phyloP scores from a whole-genome alignment of 2,113 vertebrate species.

The Pseudorasbora parva region DNA sequence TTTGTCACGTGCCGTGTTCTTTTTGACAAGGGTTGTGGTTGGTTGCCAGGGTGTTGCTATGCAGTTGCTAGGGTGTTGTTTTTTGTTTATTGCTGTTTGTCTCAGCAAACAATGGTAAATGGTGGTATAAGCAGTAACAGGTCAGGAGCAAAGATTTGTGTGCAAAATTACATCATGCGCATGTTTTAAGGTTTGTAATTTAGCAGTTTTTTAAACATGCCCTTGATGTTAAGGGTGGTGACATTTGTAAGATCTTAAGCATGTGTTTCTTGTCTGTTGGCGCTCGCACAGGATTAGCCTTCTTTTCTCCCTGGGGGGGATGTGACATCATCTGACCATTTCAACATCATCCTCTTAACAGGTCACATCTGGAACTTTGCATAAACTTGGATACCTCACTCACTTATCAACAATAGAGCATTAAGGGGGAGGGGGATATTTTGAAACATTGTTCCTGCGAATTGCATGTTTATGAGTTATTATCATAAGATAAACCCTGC shows the following conservation, averaged over 20 bases:
- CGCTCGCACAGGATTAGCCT: background rate
- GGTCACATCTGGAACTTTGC: slow-evolving; percentile 57
- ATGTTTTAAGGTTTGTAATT: slow-evolving; percentile 4
- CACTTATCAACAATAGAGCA: slow-evolving; percentile 49
- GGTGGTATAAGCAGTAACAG: background rate
- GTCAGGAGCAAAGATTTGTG: background rate
- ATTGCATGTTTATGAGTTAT: background rate
- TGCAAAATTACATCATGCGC: background rate
- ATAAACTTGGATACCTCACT: slow-evolving; percentile 29
- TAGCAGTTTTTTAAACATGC: background rate
- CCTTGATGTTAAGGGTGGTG: background rate
- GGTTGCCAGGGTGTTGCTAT: background rate
- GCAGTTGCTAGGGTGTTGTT: slow-evolving; percentile 5
- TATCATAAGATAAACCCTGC: background rate
- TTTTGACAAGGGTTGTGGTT: background rate
- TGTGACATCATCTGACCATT: slow-evolving; percentile 49
- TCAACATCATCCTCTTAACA: background rate
- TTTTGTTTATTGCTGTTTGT: background rate
- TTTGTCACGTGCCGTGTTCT: background rate
- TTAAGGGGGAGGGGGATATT: background rate
- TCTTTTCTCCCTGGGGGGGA: slow-evolving; percentile 7
- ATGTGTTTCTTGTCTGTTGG: slow-evolving; percentile 1
- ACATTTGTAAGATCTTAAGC: background rate
- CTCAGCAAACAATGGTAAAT: background rate
- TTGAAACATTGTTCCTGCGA: background rate